Conservation (phyloP, 2,888 invertebrate species). For the Siphlonurus alternatus region DNA sequence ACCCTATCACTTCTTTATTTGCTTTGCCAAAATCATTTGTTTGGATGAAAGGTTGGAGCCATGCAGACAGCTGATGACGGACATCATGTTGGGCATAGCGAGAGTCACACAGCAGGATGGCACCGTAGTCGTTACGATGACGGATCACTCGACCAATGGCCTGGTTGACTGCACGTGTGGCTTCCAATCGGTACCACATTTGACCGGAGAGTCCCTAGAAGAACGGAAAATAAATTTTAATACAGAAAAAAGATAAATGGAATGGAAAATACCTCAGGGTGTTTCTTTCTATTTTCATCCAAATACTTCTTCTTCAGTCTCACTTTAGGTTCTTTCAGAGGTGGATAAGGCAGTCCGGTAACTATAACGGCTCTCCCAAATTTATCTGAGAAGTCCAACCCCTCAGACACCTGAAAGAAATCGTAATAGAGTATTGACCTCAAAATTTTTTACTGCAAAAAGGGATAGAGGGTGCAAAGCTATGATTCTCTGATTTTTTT, state of each 20-base stretch:
- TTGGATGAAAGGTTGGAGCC: slow-evolving; percentile 55
- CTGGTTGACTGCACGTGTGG: slow-evolving; percentile 93
- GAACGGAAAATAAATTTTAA: too few species aligned
- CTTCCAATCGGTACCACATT: slow-evolving; percentile 87
- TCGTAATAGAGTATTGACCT: too few species aligned
- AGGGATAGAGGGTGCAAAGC: too few species aligned
- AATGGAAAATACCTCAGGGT: slow-evolving; percentile 39
- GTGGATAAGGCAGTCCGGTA: slow-evolving; percentile 92
- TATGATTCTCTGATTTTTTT: too few species aligned
- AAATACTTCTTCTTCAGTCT: slow-evolving; percentile 80
- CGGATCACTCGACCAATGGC: slow-evolving; percentile 96
- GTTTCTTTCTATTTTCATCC: slow-evolving; percentile 42
- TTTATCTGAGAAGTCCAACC: slow-evolving; percentile 89
- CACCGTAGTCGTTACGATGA: slow-evolving; percentile 89
- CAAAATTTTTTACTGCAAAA: too few species aligned
- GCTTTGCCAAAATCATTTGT: slow-evolving; percentile 14
- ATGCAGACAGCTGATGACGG: slow-evolving; percentile 59
- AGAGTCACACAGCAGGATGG: slow-evolving; percentile 80
- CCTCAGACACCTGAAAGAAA: slow-evolving; percentile 57
- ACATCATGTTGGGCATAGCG: slow-evolving; percentile 46
- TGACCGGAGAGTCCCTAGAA: slow-evolving; percentile 45
- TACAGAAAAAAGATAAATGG: slow-evolving; percentile 17
- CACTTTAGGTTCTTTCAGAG: slow-evolving; percentile 80
- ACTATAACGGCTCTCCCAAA: slow-evolving; percentile 93
- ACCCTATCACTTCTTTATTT: background rate